phyloP scores from a whole-genome alignment of 2,888 invertebrate genomes.

The Leucophenga maculata region DNA sequence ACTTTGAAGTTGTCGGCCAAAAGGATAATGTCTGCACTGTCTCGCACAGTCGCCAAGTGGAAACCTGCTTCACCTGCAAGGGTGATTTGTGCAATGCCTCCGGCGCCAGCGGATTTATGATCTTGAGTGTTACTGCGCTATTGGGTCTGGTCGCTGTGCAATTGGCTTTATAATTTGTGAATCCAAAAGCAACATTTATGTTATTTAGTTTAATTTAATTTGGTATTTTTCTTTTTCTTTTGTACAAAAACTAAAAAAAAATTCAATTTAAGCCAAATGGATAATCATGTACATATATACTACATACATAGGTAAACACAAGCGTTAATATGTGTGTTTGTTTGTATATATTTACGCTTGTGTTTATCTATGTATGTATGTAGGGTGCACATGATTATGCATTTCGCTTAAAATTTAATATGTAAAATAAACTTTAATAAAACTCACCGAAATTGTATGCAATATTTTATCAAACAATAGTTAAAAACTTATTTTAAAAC shows the following conservation, averaged over 20 bases:
- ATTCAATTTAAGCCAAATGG: slow-evolving; percentile 12
- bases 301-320: background rate
- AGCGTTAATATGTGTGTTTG: background rate
- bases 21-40: slow-evolving; percentile 66
- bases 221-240: background rate
- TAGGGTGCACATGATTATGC: no score
- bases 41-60: slow-evolving; percentile 63
- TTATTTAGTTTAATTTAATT: slow-evolving; percentile 2
- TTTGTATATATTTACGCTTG: background rate
- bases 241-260: background rate
- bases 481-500: no score
- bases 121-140: slow-evolving; percentile 55
- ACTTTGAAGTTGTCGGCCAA: slow-evolving; percentile 65
- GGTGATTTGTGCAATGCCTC: slow-evolving; percentile 78
- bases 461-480: no score
- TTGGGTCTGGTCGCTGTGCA: slow-evolving; percentile 57
- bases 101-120: slow-evolving; percentile 58
- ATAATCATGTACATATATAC: background rate
- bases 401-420: background rate
- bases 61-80: slow-evolving; percentile 78
- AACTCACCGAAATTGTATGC: background rate
- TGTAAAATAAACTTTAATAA: background rate
- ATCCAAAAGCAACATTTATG: background rate
- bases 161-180: slow-evolving; percentile 51
- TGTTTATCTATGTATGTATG: background rate